A percentile compares a stretch with the other conserved stretches of the same genome.
phyloP scores from a whole-genome alignment of 23 tunicate species.

The Styela plicata region DNA sequence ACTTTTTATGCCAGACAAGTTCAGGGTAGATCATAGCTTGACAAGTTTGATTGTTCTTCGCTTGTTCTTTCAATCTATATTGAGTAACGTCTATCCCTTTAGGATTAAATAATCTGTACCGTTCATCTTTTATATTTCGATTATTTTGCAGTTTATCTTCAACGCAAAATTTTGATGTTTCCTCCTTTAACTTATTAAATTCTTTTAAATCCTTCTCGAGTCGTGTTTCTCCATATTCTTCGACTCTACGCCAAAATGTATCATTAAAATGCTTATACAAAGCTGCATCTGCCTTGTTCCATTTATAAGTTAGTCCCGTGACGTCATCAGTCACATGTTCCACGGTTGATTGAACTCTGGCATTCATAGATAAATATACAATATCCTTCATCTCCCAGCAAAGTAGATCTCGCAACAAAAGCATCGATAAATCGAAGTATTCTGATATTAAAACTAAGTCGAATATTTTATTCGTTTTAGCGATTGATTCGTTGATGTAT shows the following conservation, averaged over 20 bases:
- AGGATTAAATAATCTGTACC: slow-evolving; percentile 39
- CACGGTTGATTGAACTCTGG: slow-evolving; percentile 24
- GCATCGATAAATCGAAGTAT: slow-evolving; percentile 68
- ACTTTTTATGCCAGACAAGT: background rate
- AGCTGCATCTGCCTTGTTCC: slow-evolving; percentile 60
- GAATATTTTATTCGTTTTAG: slow-evolving; percentile 37
- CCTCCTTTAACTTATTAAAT: slow-evolving; percentile 28
- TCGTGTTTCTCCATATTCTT: slow-evolving; percentile 41
- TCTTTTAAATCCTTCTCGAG: slow-evolving; percentile 34
- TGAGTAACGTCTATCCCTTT: slow-evolving; percentile 55
- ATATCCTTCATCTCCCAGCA: slow-evolving; percentile 51
- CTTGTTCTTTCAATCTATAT: slow-evolving; percentile 43
- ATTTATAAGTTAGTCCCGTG: slow-evolving; percentile 17
- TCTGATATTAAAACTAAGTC: slow-evolving; percentile 64
- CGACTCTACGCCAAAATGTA: slow-evolving; percentile 67
- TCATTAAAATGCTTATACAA: slow-evolving; percentile 46
- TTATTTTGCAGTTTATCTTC: slow-evolving; percentile 35
- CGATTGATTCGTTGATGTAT: slow-evolving; percentile 38
- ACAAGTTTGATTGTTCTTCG: slow-evolving; percentile 32
- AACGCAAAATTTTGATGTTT: slow-evolving; percentile 34
- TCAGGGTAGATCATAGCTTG: background rate
- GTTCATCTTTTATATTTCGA: slow-evolving; percentile 14
- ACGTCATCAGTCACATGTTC: background rate
- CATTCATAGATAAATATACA: slow-evolving; percentile 37
- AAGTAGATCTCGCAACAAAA: slow-evolving; percentile 50